A percentile compares a stretch with the other conserved stretches of the same genome.
Conservation (phyloP, 1,140 invertebrate species). For the Adoxophyes honmai region DNA sequence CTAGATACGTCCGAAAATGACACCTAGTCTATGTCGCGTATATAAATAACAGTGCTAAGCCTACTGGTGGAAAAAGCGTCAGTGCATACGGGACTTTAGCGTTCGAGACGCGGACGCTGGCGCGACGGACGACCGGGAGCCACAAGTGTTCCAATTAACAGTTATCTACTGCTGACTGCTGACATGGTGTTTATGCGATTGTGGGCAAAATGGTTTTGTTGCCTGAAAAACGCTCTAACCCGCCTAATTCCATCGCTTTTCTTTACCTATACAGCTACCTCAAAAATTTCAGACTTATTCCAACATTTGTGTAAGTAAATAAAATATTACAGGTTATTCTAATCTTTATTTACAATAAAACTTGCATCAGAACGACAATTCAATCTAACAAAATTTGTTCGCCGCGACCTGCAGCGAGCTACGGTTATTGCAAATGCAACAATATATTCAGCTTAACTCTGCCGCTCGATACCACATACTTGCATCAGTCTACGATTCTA, state of each 20-base stretch:
- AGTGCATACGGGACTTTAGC: no score
- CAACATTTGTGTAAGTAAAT: background rate
- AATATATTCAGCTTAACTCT: conserved; percentile 25
- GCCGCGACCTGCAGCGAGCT: conserved; percentile 7
- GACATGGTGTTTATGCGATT: background rate
- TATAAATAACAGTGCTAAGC: no score
- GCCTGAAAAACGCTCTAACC: background rate
- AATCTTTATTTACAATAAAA: conserved; percentile 11
- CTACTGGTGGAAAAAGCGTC: no score
- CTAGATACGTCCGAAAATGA: no score
- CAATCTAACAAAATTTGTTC: conserved; percentile 15
- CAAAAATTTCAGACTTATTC: background rate
- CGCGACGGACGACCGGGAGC: background rate
- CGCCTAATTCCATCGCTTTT: no score
- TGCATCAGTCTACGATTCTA: background rate
- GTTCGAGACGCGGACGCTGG: no score
- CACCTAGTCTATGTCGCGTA: no score
- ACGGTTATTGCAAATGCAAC: conserved; percentile 17
- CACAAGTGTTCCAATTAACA: conserved; percentile 8
- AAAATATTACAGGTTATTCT: background rate
- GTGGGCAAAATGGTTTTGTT: background rate
- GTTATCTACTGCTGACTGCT: background rate
- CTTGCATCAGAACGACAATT: background rate
- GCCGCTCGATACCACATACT: background rate
- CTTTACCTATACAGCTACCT: no score